Evolutionary conservation across 2,888 invertebrate genomes (phyloP), one percentile per base, ranked within the genome.

Genomic region (Eupithecia dodoneata): DNA sequence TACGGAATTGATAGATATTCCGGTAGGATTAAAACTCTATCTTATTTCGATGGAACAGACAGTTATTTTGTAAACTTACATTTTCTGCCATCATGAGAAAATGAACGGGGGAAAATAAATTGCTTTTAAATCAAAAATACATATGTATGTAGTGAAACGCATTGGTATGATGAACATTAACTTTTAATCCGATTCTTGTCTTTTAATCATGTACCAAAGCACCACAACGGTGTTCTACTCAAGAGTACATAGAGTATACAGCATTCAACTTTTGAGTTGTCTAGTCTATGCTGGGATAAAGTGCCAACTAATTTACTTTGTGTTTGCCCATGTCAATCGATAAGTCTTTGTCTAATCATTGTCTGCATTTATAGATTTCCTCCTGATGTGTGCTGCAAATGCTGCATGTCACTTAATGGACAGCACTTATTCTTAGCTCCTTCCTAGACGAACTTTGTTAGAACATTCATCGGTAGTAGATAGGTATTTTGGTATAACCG

Each of bases 1-100:
- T 86, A 85, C 82, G 84, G 84, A 85, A 87, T 84, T 86, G 83
- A 84, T 85, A 85, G 88, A 90, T 89, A 90, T 87, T 89, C 85
- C 83, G 84, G 83, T 84, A 86, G 90, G 89, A 91, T 91, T 90
- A 89, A 88, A 86, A 42, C 86, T 85, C 87, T 89, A 91, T 90
- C 89, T 90, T 88, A 89, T 91, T 90, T 90, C 89, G 90, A 89
- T 88, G 86, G 86, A 71, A n/a, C 30, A 66, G 42, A 42, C 42
- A 42, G 42, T 42, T 66, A 63, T 63, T 63, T 18, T 66, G 2
- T 65, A 65, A 41, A 65, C 6, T 15, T 66, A 42, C 7, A 66
- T 66, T 66, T 42, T n/a, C 42, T 42, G 42, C 42, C 41, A 42
- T 15, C 15, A 15, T n/a, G n/a, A n/a, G n/a, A 66, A 5, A 42